Percentiles rank a stretch among this genome's conserved stretches.
These are phyloP conservation scores for Watsonalla binaria DNA, from an alignment of 2,888 invertebrate species.

Conservation along the genomic window DNA sequence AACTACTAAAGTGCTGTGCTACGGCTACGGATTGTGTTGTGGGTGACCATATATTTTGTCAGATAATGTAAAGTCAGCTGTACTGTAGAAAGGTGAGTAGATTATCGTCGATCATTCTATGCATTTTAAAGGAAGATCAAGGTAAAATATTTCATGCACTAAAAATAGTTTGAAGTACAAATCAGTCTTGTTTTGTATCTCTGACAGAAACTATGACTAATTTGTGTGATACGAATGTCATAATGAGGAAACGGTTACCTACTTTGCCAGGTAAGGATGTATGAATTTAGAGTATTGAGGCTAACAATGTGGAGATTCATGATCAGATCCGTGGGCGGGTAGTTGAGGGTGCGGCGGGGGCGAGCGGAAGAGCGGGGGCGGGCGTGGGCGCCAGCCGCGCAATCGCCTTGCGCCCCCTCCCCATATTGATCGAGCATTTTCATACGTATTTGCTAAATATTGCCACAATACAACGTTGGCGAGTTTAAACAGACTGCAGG, in stretches of 20 bases:
- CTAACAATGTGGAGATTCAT: constrained; percentile 33
- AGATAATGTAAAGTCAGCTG: not conserved
- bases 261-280: not conserved
- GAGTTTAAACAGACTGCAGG: not conserved
- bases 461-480: constrained; percentile 37
- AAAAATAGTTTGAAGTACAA: too few relatives aligned
- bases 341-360: constrained; percentile 25
- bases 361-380: constrained; percentile 27
- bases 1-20: not conserved
- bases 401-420: constrained; percentile 28
- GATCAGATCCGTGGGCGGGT: constrained; percentile 53
- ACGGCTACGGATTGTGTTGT: too few relatives aligned
- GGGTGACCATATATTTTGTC: not conserved
- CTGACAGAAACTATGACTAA: not conserved
- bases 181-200: not conserved
- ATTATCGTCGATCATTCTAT: too few relatives aligned
- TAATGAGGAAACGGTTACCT: too few relatives aligned
- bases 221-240: not conserved
- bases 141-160: too few relatives aligned
- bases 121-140: too few relatives aligned
- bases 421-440: constrained; percentile 70
- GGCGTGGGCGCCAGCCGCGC: constrained; percentile 59
- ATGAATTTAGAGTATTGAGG: constrained; percentile 16
- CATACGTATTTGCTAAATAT: constrained; percentile 62
- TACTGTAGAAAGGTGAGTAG: not conserved